Evolutionary conservation across 2,888 invertebrate genomes (phyloP).

Genomic region (Encarsia formosa): DNA sequence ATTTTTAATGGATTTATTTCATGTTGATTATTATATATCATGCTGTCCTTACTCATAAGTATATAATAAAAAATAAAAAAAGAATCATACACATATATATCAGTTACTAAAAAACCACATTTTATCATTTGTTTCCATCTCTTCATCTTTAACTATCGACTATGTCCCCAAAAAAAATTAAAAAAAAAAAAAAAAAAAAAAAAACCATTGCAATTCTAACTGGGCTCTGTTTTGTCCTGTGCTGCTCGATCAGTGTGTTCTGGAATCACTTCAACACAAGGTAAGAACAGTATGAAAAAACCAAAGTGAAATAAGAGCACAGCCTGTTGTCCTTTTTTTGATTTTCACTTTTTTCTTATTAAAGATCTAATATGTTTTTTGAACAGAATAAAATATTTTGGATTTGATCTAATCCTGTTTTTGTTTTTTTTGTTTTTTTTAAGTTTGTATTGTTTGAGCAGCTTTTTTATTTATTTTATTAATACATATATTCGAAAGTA

Average conservation of each 20-base stretch:
- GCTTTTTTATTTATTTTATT: slow-evolving; percentile 45
- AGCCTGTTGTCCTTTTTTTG: slow-evolving; percentile 25
- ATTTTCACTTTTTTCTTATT: slow-evolving; percentile 13
- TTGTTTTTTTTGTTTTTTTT: slow-evolving; percentile 36
- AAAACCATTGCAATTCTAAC: slow-evolving; percentile 43
- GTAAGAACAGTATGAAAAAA: slow-evolving; percentile 64
- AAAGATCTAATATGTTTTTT: slow-evolving; percentile 23
- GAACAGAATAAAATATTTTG: slow-evolving; percentile 31
- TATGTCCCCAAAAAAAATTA: slow-evolving; percentile 23
- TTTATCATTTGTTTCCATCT: slow-evolving; percentile 28
- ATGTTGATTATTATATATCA: slow-evolving; percentile 25
- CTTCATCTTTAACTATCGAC: slow-evolving; percentile 26
- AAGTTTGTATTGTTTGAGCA: slow-evolving; percentile 49
- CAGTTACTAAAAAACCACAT: slow-evolving; percentile 24
- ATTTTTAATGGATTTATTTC: slow-evolving; percentile 22
- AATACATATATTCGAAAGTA: slow-evolving; percentile 8
- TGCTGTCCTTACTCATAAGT: background rate
- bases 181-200: too few species aligned
- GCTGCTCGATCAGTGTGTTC: slow-evolving; percentile 89
- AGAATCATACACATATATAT: slow-evolving; percentile 10
- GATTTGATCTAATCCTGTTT: slow-evolving; percentile 18
- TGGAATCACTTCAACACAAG: slow-evolving; percentile 99
- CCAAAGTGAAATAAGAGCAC: slow-evolving; percentile 28
- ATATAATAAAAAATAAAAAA: background rate
- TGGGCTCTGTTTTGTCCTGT: slow-evolving; percentile 66